Evolutionary conservation across 2,113 vertebrate species (phyloP).

Genomic region (Vidua macroura): DNA sequence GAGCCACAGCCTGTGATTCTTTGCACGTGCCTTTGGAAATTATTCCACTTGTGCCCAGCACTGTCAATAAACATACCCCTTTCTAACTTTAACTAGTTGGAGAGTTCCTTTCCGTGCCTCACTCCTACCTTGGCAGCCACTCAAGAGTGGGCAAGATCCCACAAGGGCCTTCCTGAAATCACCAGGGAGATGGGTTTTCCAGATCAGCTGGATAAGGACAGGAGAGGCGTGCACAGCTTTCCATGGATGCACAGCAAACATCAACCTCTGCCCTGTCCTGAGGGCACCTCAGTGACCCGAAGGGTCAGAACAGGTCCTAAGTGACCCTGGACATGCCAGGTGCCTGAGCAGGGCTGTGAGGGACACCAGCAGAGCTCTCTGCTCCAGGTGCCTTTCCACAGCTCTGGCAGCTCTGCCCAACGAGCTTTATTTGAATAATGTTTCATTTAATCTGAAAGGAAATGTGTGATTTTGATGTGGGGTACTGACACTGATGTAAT

Average conservation of each 20-base stretch:
- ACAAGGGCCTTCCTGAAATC: background rate
- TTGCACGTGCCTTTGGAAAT: background rate
- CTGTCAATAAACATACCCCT: background rate
- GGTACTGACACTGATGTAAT: background rate
- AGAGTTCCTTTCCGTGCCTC: background rate
- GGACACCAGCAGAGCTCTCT: background rate
- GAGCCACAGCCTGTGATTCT: background rate
- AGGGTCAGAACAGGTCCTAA: background rate
- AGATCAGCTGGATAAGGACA: background rate
- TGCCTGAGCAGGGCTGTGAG: background rate
- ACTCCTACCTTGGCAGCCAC: background rate
- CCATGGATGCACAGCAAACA: background rate
- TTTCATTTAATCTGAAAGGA: background rate
- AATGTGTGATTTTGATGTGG: background rate
- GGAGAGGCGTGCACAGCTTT: rapidly evolving
- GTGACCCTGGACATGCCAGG: background rate
- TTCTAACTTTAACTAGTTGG: background rate
- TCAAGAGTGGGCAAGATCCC: background rate
- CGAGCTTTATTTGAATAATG: background rate
- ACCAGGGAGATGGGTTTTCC: background rate
- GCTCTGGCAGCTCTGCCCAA: background rate
- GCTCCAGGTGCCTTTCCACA: background rate
- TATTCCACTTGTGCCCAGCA: rapidly evolving
- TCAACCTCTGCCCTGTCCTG: background rate
- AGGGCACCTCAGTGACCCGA: background rate